A percentile compares a stretch with the other conserved stretches of the same genome.
Evolutionary conservation across 2,888 invertebrate species (phyloP).

Genomic region (Lomographa bimaculata): DNA sequence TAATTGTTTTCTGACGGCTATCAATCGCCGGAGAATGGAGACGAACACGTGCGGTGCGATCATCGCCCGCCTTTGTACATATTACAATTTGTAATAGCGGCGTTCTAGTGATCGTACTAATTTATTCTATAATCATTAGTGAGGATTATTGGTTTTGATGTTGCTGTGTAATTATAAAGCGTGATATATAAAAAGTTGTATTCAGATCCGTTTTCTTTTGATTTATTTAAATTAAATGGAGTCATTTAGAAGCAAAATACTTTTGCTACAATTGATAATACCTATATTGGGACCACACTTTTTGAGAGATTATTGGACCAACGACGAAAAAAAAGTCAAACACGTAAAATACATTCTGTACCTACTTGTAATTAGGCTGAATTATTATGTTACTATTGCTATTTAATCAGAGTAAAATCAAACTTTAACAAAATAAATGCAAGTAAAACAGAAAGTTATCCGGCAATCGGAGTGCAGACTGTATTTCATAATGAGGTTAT

Average conservation of each 20-base stretch:
- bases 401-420: too few species aligned
- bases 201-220: too few species aligned
- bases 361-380: too few species aligned
- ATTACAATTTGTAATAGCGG: constrained; percentile 21
- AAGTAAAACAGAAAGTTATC: constrained; percentile 45
- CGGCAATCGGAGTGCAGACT: constrained; percentile 61
- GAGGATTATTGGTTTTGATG: constrained; percentile 8
- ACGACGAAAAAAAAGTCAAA: too few species aligned
- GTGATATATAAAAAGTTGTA: constrained; percentile 11
- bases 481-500: constrained; percentile 82
- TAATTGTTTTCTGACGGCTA: constrained; percentile 76
- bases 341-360: too few species aligned
- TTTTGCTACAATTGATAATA: too few species aligned
- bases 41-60: constrained; percentile 56
- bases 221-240: too few species aligned
- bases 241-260: too few species aligned
- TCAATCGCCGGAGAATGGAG: constrained; percentile 53
- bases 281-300: too few species aligned
- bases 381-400: too few species aligned
- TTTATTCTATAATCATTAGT: constrained; percentile 23
- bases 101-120: constrained; percentile 17
- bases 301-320: too few species aligned
- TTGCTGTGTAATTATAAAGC: constrained; percentile 14
- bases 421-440: constrained; percentile 17
- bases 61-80: constrained; percentile 21